Percentiles rank a stretch among this genome's conserved stretches.
phyloP scores from a whole-genome alignment of 2,888 invertebrate species.

The Agrilus biguttatus region DNA sequence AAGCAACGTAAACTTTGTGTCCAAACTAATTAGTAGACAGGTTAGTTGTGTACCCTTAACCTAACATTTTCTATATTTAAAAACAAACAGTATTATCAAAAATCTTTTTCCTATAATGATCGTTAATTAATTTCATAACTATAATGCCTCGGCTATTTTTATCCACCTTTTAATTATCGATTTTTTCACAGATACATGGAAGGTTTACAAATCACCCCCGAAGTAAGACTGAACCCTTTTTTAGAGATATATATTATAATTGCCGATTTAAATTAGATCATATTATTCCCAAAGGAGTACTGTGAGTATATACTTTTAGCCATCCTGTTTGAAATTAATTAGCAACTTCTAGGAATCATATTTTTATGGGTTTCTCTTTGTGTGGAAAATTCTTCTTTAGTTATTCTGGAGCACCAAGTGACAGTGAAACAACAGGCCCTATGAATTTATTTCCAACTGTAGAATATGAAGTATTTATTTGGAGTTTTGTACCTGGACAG shows the following conservation, averaged over 20 bases:
- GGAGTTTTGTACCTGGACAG: conserved; percentile 29
- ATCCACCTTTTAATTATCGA: neutral
- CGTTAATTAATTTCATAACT: too few species aligned
- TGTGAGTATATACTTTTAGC: conserved; percentile 16
- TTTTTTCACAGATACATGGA: conserved; percentile 25
- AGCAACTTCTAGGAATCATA: conserved; percentile 55
- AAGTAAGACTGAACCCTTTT: conserved; percentile 29
- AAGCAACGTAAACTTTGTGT: conserved; percentile 12
- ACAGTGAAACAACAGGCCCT: conserved; percentile 5
- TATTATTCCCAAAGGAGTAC: conserved; percentile 16
- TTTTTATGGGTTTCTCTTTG: conserved; percentile 89
- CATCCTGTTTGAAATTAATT: conserved; percentile 3
- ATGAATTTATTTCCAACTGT: conserved; percentile 15
- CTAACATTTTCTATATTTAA: conserved; percentile 11
- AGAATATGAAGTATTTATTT: conserved; percentile 29
- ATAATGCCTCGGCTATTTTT: too few species aligned
- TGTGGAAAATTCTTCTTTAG: conserved; percentile 87
- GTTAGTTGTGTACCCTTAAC: conserved; percentile 15
- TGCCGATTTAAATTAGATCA: conserved; percentile 22
- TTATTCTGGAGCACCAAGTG: conserved; percentile 37
- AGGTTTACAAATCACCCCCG: conserved; percentile 25
- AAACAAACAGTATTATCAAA: conserved; percentile 9
- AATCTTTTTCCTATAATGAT: conserved; percentile 9
- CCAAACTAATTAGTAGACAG: conserved; percentile 17
- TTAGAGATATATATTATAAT: conserved; percentile 25